Evolutionary conservation across 2,113 vertebrate species (phyloP), one percentile per base, ranked within the genome.

Genomic region (Eira barbara): DNA sequence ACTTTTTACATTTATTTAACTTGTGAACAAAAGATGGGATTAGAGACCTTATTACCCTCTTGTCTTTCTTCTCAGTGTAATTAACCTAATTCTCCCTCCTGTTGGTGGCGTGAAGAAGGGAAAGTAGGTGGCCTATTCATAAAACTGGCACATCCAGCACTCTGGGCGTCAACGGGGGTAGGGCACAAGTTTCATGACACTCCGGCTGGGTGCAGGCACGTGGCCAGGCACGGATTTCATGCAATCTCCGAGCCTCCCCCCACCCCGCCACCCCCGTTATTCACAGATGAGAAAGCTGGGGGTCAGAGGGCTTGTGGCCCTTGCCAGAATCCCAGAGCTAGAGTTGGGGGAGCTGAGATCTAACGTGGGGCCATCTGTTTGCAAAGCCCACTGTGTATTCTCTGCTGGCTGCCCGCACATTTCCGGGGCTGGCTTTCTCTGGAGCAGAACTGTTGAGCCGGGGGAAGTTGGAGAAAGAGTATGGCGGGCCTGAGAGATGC

Each of bases 11-110:
- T 97, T 97, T 97, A 97, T 98, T 97, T 97, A 97, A 98, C 96
- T 96, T 89, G 61, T 96, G 91, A 97, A 94, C 94, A 96, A 89
- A 96, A 96, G 97, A 89, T 96, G 47, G 65, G 49, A 95, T 95
- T 78, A 20, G 96, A 92, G 95, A 91, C 82, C 88, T 97, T 97
- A 94, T 98, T 98, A 97, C 95, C 69, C 83, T 94, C 95, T 93
- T 97, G 94, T 83, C 63, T 98, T 98, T 91, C 97, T 98, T 92
- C 94, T 98, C 85, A 15, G 3, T 98, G 98, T 97, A 98, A 98
- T 98, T 98, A 98, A 98, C 98, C 98, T 98, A 97, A 96, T 98
- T 97, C 95, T 97, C 93, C 89, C 94, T 97, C 82, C 91, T 93
- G 76, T 63, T 93, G 93, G 71, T 84, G 82, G 81, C 85, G 18